These are phyloP conservation scores for Clusia tigrina DNA, from an alignment of 2,888 invertebrate species.

Conservation along the genomic window DNA sequence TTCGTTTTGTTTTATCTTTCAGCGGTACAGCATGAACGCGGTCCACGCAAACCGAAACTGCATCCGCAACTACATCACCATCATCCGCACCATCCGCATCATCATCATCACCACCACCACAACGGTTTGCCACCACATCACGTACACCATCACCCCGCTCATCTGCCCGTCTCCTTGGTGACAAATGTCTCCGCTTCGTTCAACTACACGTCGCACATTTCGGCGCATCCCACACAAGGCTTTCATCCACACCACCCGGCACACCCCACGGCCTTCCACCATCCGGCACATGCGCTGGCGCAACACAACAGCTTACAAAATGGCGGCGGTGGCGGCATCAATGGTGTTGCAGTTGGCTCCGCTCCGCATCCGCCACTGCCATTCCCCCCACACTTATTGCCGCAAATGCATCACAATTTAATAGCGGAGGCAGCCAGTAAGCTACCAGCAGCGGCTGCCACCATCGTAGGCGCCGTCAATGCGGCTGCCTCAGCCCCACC, in stretches of 20 bases:
- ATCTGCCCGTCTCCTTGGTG: conserved; percentile 62
- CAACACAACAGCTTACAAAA: conserved; percentile 41
- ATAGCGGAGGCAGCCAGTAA: conserved; percentile 61
- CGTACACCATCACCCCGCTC: conserved; percentile 50
- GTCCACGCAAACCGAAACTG: conserved; percentile 91
- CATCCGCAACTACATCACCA: conserved; percentile 67
- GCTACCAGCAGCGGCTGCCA: conserved; percentile 46
- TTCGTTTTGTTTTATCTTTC: conserved; percentile 51
- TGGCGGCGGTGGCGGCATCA: conserved; percentile 32
- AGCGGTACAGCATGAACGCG: conserved; percentile 98
- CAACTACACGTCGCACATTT: conserved; percentile 63
- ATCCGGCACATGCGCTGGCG: conserved; percentile 48
- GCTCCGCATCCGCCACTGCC: conserved; percentile 50
- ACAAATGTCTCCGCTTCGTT: conserved; percentile 65
- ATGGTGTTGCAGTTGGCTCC: conserved; percentile 30
- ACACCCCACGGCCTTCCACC: conserved; percentile 40
- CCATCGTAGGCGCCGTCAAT: conserved; percentile 11
- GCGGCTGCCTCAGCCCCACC: conserved; percentile 10
- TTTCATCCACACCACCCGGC: conserved; percentile 46
- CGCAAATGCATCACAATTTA: conserved; percentile 59
- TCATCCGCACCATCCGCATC: conserved; percentile 46
- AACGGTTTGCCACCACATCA: conserved; percentile 44
- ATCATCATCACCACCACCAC: conserved; percentile 46
- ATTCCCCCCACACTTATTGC: conserved; percentile 56
- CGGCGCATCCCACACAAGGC: conserved; percentile 52